phyloP scores from a whole-genome alignment of 1,140 invertebrate species.

The Dryas iulia region DNA sequence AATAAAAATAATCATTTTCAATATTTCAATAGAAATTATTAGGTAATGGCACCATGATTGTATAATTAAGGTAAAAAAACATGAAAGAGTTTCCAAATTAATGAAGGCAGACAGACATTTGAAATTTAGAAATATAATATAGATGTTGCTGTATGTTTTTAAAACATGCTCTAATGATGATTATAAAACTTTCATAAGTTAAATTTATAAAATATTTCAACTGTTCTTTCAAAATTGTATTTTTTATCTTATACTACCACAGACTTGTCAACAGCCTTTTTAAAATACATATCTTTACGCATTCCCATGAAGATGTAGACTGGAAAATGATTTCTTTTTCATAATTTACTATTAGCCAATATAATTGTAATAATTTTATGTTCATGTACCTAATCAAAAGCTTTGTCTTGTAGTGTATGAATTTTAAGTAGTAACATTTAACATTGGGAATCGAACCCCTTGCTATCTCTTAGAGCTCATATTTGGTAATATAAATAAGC shows the following conservation, averaged over 20 bases:
- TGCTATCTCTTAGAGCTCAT: too few species aligned
- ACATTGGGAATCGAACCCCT: too few species aligned
- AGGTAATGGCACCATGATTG: slow-evolving; percentile 69
- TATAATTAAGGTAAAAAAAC: slow-evolving; percentile 31
- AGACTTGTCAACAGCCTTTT: not conserved
- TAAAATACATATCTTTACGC: not conserved
- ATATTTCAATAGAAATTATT: slow-evolving; percentile 9
- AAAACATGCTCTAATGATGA: not conserved
- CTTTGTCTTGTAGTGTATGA: too few species aligned
- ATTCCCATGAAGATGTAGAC: not conserved
- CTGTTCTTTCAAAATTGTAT: not conserved
- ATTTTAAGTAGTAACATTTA: too few species aligned
- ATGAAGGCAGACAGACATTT: slow-evolving; percentile 32
- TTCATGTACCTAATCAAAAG: too few species aligned
- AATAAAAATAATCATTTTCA: not conserved
- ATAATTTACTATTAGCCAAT: too few species aligned
- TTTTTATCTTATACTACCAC: not conserved
- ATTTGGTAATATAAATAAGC: too few species aligned
- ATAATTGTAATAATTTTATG: too few species aligned
- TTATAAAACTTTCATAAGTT: not conserved
- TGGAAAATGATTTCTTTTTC: too few species aligned
- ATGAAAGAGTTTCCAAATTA: slow-evolving; percentile 49
- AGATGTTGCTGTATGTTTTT: slow-evolving; percentile 18
- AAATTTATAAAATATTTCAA: not conserved
- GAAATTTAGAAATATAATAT: not conserved